These are phyloP conservation scores for Rhodophaea formosa DNA, from an alignment of 2,888 invertebrate genomes.

Conservation along the genomic window DNA sequence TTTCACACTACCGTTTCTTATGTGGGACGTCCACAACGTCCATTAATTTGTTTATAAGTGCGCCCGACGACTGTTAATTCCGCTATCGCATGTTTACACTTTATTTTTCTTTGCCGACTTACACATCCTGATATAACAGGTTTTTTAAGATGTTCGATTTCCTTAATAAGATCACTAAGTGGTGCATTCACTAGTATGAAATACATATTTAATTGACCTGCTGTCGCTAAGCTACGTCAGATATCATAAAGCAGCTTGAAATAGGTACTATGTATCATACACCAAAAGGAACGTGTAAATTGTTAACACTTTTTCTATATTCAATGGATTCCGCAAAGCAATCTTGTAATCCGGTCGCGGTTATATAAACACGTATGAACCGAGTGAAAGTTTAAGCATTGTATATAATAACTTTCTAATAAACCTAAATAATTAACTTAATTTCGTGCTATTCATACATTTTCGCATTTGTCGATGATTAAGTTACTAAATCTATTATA, in stretches of 20 bases:
- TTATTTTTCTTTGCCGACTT: background rate
- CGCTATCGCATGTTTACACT: slow-evolving; percentile 1
- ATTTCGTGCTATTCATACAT: background rate
- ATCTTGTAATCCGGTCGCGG: slow-evolving; percentile 5
- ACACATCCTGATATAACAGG: background rate
- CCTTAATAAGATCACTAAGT: too few relatives aligned
- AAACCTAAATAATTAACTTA: slow-evolving; percentile 20
- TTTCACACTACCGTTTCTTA: background rate
- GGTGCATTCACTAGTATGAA: too few relatives aligned
- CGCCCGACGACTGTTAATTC: background rate
- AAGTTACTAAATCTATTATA: too few relatives aligned
- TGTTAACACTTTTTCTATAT: background rate
- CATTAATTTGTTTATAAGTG: slow-evolving; percentile 3
- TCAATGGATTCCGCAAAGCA: slow-evolving; percentile 7
- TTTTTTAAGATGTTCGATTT: background rate
- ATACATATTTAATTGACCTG: too few relatives aligned
- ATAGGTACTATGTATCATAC: too few relatives aligned
- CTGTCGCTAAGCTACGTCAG: too few relatives aligned
- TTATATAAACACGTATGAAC: slow-evolving; percentile 18
- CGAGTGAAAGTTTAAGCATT: slow-evolving; percentile 23
- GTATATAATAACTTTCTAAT: slow-evolving; percentile 25
- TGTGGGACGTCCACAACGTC: background rate
- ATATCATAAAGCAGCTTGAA: too few relatives aligned
- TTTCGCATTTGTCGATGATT: background rate
- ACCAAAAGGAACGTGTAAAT: too few relatives aligned